A percentile compares a stretch with the other conserved stretches of the same genome.
These are phyloP conservation scores for Gobiocypris rarus DNA, from an alignment of 2,113 vertebrate genomes.

Conservation along the genomic window DNA sequence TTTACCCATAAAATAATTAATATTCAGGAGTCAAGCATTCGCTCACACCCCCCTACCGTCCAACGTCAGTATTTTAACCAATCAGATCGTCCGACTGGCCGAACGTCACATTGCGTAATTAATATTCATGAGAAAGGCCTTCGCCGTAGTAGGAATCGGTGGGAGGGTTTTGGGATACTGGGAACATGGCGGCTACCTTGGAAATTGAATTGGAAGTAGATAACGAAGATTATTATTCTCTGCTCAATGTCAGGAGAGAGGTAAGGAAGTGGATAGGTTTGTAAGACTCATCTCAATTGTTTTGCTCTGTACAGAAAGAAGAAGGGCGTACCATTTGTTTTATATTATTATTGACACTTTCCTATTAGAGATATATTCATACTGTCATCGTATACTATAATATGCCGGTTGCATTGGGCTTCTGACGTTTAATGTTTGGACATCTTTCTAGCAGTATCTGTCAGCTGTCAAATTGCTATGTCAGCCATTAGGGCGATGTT, in stretches of 20 bases:
- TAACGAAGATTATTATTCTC: conserved; percentile 91
- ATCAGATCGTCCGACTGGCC: neutral
- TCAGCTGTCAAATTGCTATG: neutral
- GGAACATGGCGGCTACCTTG: conserved; percentile 93
- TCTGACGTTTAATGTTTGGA: neutral
- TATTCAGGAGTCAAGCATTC: neutral
- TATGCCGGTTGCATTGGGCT: neutral
- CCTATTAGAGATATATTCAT: neutral
- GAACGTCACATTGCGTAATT: conserved; percentile 18
- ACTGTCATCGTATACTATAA: neutral
- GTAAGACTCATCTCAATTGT: neutral
- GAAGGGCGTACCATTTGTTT: neutral
- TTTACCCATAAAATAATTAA: neutral
- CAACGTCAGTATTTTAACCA: neutral
- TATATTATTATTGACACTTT: neutral
- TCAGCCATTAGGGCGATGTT: neutral
- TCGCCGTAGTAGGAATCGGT: conserved; percentile 47
- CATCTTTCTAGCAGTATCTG: neutral
- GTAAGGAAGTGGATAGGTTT: conserved; percentile 68
- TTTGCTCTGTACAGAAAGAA: neutral
- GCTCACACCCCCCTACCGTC: conserved; percentile 26
- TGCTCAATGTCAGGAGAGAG: conserved; percentile 92
- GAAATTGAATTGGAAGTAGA: conserved; percentile 85
- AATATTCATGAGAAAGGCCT: conserved; percentile 27
- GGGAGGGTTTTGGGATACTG: conserved; percentile 73